These are phyloP conservation scores for Plagodis pulveraria DNA, from an alignment of 2,888 invertebrate genomes.

Conservation along the genomic window DNA sequence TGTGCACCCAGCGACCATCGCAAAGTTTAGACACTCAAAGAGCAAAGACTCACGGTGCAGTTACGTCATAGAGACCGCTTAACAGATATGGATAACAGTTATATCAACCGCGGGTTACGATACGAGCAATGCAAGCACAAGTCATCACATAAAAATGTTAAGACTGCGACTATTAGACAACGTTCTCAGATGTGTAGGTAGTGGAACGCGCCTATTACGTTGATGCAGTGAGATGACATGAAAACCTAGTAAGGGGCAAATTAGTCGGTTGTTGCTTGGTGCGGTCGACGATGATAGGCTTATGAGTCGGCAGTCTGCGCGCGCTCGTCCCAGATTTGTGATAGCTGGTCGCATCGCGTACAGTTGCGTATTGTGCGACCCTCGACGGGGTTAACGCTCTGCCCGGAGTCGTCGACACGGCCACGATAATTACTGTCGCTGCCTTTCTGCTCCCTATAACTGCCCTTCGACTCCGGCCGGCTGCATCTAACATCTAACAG, in stretches of 20 bases:
- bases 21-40: slow-evolving; percentile 4
- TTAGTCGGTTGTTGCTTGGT: slow-evolving; percentile 45
- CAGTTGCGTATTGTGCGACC: slow-evolving; percentile 75
- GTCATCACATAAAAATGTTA: slow-evolving; percentile 32
- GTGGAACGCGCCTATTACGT: slow-evolving; percentile 14
- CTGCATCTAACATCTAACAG: slow-evolving; percentile 45
- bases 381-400: slow-evolving; percentile 80
- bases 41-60: slow-evolving; percentile 13
- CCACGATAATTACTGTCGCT: slow-evolving; percentile 81
- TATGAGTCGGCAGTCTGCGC: slow-evolving; percentile 33
- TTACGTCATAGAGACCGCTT: slow-evolving; percentile 30
- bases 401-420: slow-evolving; percentile 79
- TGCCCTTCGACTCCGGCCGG: slow-evolving; percentile 46
- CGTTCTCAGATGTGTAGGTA: slow-evolving; percentile 27
- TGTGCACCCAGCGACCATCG: slow-evolving; percentile 27
- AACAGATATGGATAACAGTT: slow-evolving; percentile 23
- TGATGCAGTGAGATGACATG: slow-evolving; percentile 41
- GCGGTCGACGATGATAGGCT: slow-evolving; percentile 10
- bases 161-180: slow-evolving; percentile 27
- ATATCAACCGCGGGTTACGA: slow-evolving; percentile 33
- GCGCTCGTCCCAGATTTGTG: slow-evolving; percentile 65
- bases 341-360: slow-evolving; percentile 59
- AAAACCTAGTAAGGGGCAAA: slow-evolving; percentile 50
- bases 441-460: slow-evolving; percentile 61
- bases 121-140: slow-evolving; percentile 31